phyloP scores from a whole-genome alignment of 2,113 vertebrate species.

The Felis chaus region DNA sequence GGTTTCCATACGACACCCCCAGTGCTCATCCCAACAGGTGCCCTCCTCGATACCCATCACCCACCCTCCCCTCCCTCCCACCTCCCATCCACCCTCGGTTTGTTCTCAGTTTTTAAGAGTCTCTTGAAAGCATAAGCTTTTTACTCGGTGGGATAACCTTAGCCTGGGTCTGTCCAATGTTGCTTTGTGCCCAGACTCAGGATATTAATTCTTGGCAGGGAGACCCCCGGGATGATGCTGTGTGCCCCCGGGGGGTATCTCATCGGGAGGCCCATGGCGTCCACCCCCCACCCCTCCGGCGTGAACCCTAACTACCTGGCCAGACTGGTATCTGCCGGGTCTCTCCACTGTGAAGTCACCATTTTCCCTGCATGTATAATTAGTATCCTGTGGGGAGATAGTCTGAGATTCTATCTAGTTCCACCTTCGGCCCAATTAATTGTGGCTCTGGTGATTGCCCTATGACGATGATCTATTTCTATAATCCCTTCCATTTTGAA shows the following conservation, averaged over 20 bases:
- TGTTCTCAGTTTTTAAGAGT: too few species aligned
- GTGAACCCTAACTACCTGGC: background rate
- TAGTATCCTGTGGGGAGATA: background rate
- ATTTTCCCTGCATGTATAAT: background rate
- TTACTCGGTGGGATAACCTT: background rate
- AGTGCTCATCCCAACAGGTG: too few species aligned
- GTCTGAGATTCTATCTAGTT: background rate
- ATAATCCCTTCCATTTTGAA: background rate
- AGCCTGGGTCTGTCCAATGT: background rate
- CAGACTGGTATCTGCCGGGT: too few species aligned
- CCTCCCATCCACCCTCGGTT: too few species aligned
- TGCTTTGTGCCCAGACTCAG: background rate
- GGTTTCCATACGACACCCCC: too few species aligned
- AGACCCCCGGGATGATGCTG: background rate
- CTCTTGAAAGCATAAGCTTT: background rate
- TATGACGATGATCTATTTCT: background rate
- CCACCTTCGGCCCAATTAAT: background rate
- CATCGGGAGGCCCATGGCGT: background rate
- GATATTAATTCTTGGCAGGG: background rate
- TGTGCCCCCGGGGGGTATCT: background rate
- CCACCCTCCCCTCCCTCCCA: too few species aligned
- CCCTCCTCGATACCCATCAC: too few species aligned
- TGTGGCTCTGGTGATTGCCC: background rate
- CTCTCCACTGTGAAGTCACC: background rate
- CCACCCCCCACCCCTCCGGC: rapidly evolving